These are phyloP conservation scores for Ibidorhyncha struthersii DNA, from an alignment of 2,113 vertebrate genomes.

Conservation along the genomic window DNA sequence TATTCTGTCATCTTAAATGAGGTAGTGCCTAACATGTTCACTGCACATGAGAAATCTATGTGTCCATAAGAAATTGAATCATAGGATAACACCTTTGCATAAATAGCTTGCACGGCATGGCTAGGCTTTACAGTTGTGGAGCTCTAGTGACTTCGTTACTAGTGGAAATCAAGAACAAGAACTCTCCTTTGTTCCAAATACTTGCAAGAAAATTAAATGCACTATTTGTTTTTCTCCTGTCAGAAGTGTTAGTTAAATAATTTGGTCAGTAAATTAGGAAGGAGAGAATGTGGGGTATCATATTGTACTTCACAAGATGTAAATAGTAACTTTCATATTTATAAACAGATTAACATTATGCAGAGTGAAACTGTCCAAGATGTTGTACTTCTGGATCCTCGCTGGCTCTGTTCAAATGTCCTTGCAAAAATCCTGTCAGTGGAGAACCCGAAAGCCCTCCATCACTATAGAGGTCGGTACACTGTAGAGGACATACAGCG, in stretches of 20 bases:
- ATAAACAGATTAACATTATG: slow-evolving; percentile 94
- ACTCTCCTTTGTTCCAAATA: not conserved
- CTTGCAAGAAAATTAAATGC: not conserved
- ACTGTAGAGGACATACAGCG: slow-evolving; percentile 93
- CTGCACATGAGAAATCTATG: not conserved
- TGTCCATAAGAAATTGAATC: not conserved
- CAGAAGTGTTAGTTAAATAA: not conserved
- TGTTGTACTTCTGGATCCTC: slow-evolving; percentile 94
- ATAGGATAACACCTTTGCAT: not conserved
- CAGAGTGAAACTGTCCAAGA: slow-evolving; percentile 98
- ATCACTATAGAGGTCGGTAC: slow-evolving; percentile 97
- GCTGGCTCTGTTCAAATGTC: slow-evolving; percentile 92
- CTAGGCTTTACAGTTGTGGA: not conserved
- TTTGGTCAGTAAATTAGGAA: not conserved
- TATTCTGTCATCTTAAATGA: not conserved
- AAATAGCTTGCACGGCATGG: not conserved
- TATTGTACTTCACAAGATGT: not conserved
- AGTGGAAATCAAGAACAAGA: not conserved
- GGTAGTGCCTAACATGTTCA: not conserved
- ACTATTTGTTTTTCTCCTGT: not conserved
- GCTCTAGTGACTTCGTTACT: not conserved
- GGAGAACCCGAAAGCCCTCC: slow-evolving; percentile 94
- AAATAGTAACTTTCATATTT: slow-evolving; percentile 18
- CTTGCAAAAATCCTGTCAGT: slow-evolving; percentile 90
- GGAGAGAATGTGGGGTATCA: accelerated